Evolutionary conservation across 2,797 vertebrate species (phyloP), one percentile per base, ranked within the genome.

Genomic region (Cyclopterus lumpus): DNA sequence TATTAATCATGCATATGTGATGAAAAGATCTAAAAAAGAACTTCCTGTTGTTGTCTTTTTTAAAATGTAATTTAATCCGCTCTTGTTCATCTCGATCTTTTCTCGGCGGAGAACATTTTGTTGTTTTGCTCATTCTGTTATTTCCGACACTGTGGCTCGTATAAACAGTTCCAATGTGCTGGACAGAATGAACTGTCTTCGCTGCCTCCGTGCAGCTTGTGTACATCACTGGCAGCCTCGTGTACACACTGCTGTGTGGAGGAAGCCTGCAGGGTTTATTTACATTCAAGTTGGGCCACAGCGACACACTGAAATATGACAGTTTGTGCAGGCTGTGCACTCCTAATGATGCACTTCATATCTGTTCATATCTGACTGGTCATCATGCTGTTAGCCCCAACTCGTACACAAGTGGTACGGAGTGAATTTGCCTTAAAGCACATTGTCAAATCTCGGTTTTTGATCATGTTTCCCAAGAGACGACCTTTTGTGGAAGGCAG

Each of bases 201-300:
- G 1, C 59, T 16, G 32, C 66, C 61, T 79, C 67, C 44, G 14
- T 38, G 30, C 61, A n/a, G 30, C 73, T 77, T 86, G 80, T 80
- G 26, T 79, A 77, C 68, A 54, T 63, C 67, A 8, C 65, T 86
- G 81, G 85, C 85, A 84, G 76, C 70, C 22, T 77, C 46, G 4
- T 24, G 72, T 86, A 89, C 82, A 86, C 83, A 81, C 73, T 18
- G 42, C 20, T 90, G 88, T 88, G 88, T 83, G 70, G 67, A 77
- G 68, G 67, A 86, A 67, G 20, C 69, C 70, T 28, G 26, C 26
- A 11, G 57, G 51, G 38, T 86, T 83, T 87, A 86, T 88, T 88
- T 88, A 83, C 70, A 59, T 71, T 62, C 61, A 51, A 20, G 63
- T 80, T 26, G 22, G 66, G 51, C 69, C 49, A 9, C 28, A 71